These are phyloP conservation scores for Zeuzera pyrina DNA, from an alignment of 2,888 invertebrate genomes.

Conservation along the genomic window DNA sequence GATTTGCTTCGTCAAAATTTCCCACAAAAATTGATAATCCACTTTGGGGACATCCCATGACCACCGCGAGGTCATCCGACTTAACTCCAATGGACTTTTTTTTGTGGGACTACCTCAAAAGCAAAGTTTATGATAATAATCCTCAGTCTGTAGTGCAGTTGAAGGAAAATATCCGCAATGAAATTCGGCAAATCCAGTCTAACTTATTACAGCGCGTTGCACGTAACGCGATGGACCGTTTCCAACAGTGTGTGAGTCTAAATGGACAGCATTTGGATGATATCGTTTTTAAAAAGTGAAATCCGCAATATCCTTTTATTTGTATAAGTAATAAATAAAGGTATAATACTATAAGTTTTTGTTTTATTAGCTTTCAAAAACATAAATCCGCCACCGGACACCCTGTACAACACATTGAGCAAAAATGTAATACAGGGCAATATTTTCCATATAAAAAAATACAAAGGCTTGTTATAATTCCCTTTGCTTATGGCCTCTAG, in stretches of 20 bases:
- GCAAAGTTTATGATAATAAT: slow-evolving; percentile 5
- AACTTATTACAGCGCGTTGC: slow-evolving; percentile 4
- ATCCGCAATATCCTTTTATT: too few relatives aligned
- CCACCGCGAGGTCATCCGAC: slow-evolving; percentile 7
- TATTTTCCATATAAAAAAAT: too few relatives aligned
- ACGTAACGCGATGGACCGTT: slow-evolving; percentile 2
- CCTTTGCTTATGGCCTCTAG: too few relatives aligned
- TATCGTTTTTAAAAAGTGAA: slow-evolving; percentile 7
- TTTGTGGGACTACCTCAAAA: slow-evolving; percentile 9
- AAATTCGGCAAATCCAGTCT: slow-evolving; percentile 5
- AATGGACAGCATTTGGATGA: slow-evolving; percentile 9
- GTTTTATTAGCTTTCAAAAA: too few relatives aligned
- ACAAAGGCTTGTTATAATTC: too few relatives aligned
- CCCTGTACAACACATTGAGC: too few relatives aligned
- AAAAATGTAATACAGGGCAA: too few relatives aligned
- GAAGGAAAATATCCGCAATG: slow-evolving; percentile 8
- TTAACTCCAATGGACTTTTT: slow-evolving; percentile 8
- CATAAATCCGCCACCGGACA: too few relatives aligned
- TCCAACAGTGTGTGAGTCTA: slow-evolving; percentile 7
- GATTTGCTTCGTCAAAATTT: slow-evolving; percentile 2
- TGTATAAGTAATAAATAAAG: too few relatives aligned
- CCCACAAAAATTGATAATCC: slow-evolving; percentile 4
- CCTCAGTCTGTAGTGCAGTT: slow-evolving; percentile 3
- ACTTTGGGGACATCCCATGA: slow-evolving; percentile 4
- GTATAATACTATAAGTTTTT: too few relatives aligned